Evolutionary conservation across 2,888 invertebrate genomes (phyloP), one percentile per base, ranked within the genome.

Genomic region (Argyresthia albistria): DNA sequence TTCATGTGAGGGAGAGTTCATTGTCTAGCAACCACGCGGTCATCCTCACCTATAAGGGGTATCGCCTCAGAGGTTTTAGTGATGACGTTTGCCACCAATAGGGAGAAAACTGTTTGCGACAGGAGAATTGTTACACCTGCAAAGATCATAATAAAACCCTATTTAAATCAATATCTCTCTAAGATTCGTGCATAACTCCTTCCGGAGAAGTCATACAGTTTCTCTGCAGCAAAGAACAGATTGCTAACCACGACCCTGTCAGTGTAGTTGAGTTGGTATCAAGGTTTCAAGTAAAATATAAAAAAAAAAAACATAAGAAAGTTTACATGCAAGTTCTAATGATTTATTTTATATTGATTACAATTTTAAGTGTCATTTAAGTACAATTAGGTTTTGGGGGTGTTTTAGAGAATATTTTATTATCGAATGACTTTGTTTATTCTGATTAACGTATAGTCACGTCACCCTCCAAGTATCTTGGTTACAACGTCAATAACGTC

Each of bases 31-130:
- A n/a, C 35, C 45, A 11, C n/a, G 15, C 15, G 8, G 16, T 25
- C 47, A 37, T 37, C 55, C 88, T 88, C 88, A 97, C 98, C 99
- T 95, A 99, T 96, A 86, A 98, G 93, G 83, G 99, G 98, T 89
- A 99, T 95, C 81, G 98, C 98, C 90, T 98, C 98, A 88, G 98
- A 98, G 88, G 98, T 98, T 91, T 96, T 96, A 88, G 98, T 98
- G 91, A 98, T 96, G 88, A 97, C 96, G 91, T 98, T 97, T 84
- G 97, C 97, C 91, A 99, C 97, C 94, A 98, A 95, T 90, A 98
- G 93, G 88, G 98, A 95, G 92, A 99, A 98, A 90, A 98, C 98
- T 89, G 97, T 98, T 92, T 98, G 95, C 78, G 98, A 98, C 90
- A 99, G 95, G 89, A 98, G 95, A 90, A 98, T 97, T 90, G 97